Evolutionary conservation across 2,113 vertebrate genomes (phyloP).

Genomic region (Mus musculus): DNA sequence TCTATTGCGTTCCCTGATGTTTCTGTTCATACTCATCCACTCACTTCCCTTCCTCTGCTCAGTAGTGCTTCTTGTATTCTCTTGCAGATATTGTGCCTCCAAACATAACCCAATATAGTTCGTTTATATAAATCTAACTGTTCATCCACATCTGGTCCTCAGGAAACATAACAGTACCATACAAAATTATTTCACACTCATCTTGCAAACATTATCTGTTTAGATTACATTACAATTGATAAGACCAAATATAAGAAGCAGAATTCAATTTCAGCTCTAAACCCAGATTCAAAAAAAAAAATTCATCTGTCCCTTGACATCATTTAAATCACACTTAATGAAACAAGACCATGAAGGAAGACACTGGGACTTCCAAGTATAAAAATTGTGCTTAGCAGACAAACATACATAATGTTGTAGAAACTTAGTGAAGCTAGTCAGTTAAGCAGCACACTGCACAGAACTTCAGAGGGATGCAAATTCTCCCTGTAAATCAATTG

Average conservation of each 20-base stretch:
- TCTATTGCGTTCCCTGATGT: neutral
- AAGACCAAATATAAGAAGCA: neutral
- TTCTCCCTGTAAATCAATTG: neutral
- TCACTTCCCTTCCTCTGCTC: neutral
- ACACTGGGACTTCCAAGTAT: neutral
- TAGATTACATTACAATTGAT: neutral
- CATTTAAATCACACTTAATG: neutral
- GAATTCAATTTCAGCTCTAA: neutral
- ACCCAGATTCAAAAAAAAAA: neutral
- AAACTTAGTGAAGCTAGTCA: neutral
- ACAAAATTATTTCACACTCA: neutral
- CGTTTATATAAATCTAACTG: neutral
- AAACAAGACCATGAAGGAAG: neutral
- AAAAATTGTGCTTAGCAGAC: neutral
- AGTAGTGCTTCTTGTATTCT: neutral
- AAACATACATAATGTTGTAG: neutral
- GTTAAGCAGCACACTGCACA: neutral
- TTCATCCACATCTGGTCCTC: neutral
- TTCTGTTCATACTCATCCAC: fast-evolving
- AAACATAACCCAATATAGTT: neutral
- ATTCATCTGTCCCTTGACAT: neutral
- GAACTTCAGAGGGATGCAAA: neutral
- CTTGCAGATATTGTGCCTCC: neutral
- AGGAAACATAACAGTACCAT: neutral
- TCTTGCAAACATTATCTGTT: neutral